Conservation (phyloP, 2,113 vertebrate species). For the Salvelinus sp. region DNA sequence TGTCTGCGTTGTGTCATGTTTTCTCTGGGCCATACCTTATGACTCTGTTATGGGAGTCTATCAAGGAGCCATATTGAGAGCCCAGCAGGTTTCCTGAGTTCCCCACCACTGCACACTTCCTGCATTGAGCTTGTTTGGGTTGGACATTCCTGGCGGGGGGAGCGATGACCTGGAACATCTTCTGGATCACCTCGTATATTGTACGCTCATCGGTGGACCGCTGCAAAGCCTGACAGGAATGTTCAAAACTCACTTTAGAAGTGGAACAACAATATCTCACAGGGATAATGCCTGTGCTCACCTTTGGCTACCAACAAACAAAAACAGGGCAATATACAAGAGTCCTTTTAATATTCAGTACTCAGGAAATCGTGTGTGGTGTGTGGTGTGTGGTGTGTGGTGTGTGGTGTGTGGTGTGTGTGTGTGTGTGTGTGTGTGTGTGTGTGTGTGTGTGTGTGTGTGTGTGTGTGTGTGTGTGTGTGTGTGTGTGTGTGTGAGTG, state of each 20-base stretch:
- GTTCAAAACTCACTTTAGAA: not conserved
- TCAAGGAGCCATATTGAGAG: slow-evolving; percentile 76
- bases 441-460: too few species aligned
- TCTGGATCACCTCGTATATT: slow-evolving; percentile 53
- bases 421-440: not conserved
- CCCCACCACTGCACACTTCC: slow-evolving; percentile 87
- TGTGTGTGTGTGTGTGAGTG: not conserved
- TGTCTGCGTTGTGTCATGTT: too few species aligned
- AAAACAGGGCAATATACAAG: not conserved
- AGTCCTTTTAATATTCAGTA: too few species aligned
- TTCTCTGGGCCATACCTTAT: slow-evolving; percentile 74
- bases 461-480: too few species aligned
- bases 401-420: too few species aligned
- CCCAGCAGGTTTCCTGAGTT: slow-evolving; percentile 88
- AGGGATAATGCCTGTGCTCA: not conserved
- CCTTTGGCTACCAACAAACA: not conserved
- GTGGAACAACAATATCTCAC: not conserved
- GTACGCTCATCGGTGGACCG: slow-evolving; percentile 30
- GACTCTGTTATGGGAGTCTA: slow-evolving; percentile 80
- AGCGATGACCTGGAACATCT: slow-evolving; percentile 72
- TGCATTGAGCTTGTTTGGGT: slow-evolving; percentile 62
- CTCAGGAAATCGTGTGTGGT: not conserved
- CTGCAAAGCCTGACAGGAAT: slow-evolving; percentile 64
- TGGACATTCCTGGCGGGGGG: slow-evolving; percentile 42
- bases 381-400: too few species aligned